Conservation (phyloP, 2,113 vertebrate genomes). For the Siphamia tubifer region DNA sequence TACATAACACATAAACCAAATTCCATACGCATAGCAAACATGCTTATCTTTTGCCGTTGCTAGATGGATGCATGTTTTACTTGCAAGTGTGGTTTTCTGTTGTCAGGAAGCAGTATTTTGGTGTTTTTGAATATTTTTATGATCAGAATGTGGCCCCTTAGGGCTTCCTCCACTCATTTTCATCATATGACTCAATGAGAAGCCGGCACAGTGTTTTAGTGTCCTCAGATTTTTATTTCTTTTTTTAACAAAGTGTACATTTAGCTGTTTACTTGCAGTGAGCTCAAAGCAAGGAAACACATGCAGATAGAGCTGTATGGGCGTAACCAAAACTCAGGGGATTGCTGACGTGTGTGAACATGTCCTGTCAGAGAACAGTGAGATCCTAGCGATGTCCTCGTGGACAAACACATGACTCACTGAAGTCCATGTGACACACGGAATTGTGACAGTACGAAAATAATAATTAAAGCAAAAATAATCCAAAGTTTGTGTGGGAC, state of each 20-base stretch:
- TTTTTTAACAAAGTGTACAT: conserved; percentile 16
- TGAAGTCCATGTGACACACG: conserved; percentile 4
- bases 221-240: background rate
- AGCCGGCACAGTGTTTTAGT: background rate
- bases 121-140: conserved; percentile 33
- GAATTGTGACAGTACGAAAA: conserved; percentile 10
- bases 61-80: conserved; percentile 48
- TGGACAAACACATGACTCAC: conserved; percentile 67
- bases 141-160: background rate
- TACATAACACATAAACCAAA: conserved; percentile 11
- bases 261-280: conserved; percentile 34
- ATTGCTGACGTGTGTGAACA: conserved; percentile 59
- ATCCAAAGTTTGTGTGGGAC: no score
- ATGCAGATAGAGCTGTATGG: conserved; percentile 44
- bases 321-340: conserved; percentile 55
- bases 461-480: background rate
- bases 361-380: conserved; percentile 44
- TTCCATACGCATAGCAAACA: background rate
- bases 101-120: conserved; percentile 49
- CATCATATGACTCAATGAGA: conserved; percentile 5
- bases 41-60: conserved; percentile 36
- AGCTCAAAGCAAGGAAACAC: conserved; percentile 25
- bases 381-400: conserved; percentile 57
- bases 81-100: conserved; percentile 38
- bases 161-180: background rate